Base-by-base conservation (phyloP, 2,797 vertebrate genomes). In the Sebastes nivosus region DNA sequence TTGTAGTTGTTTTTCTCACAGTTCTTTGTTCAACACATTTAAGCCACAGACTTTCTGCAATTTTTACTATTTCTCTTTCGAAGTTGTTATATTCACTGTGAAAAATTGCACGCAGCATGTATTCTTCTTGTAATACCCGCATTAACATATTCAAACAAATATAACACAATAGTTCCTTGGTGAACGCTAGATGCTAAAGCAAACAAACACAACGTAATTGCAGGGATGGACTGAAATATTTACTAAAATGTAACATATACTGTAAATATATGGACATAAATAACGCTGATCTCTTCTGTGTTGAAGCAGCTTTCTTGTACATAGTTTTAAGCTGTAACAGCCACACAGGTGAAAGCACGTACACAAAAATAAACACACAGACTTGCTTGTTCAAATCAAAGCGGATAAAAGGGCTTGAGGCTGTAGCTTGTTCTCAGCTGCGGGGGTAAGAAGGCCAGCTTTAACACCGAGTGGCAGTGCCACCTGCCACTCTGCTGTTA, bases 401-500 rank as follows among this genome's bases (percentile, higher is more conserved):
- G 84, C 18, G 5, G 42, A 78, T 81, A 75, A 84, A 84, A 77
- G 68, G 55, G 68, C 79, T 59, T 2, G 32, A 87, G 82, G 85
- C 69, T 74, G 25, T 20, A 70, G 72, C 86, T 88, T 86, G 59
- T 85, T 82, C 89, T 87, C 58, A 87, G 71, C 85, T 80, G 74
- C 64, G 38, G 85, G 79, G 82, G 68, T 73, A 55, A 71, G 72
- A 80, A 83, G 86, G 63, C 55, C 80, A 79, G 68, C 72, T 84
- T 88, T 88, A 88, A 88, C 89, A 87, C 83, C 77, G 74, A 82
- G 89, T 54, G 52, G 75, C 88, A 77, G 82, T 75, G 85, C 92
- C 94, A 94, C 92, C 93, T 95, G 94, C 89, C 90, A 90, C 92
- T 92, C 88, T 68, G 77, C 84, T 85, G 85, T 82, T 75, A 78